phyloP scores from a whole-genome alignment of 2,797 vertebrate genomes.

The Hoplostethus atlanticus region DNA sequence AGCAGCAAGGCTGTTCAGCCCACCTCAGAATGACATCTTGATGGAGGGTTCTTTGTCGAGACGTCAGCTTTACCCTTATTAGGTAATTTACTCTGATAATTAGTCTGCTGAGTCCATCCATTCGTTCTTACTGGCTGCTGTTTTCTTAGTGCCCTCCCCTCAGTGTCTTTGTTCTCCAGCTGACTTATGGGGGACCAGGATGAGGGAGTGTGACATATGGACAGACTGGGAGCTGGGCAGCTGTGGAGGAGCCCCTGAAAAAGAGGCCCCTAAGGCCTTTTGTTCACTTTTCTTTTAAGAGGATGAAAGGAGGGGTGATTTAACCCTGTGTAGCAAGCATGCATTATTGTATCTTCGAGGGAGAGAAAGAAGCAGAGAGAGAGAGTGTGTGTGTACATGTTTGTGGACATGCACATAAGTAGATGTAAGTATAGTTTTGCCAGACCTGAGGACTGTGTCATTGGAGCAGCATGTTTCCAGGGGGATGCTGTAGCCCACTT shows the following conservation, averaged over 20 bases:
- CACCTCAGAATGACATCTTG: slow-evolving; percentile 35
- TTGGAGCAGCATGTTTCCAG: slow-evolving; percentile 88
- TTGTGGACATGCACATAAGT: not conserved
- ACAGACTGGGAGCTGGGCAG: slow-evolving; percentile 70
- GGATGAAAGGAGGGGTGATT: slow-evolving; percentile 57
- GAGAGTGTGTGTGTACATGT: not conserved
- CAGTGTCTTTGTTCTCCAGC: slow-evolving; percentile 65
- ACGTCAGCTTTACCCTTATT: slow-evolving; percentile 50
- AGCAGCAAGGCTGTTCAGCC: slow-evolving; percentile 25
- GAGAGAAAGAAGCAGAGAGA: slow-evolving; percentile 19
- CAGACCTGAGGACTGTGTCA: slow-evolving; percentile 90
- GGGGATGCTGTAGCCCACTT: slow-evolving; percentile 89
- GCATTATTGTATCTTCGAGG: slow-evolving; percentile 32
- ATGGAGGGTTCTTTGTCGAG: slow-evolving; percentile 59
- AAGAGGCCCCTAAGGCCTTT: slow-evolving; percentile 70
- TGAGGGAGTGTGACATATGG: slow-evolving; percentile 79
- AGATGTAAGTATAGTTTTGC: not conserved
- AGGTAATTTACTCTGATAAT: slow-evolving; percentile 73
- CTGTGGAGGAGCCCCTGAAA: slow-evolving; percentile 75
- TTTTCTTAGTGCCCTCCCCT: slow-evolving; percentile 58
- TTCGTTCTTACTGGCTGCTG: slow-evolving; percentile 44
- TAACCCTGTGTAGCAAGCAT: slow-evolving; percentile 51
- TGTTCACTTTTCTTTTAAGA: slow-evolving; percentile 69
- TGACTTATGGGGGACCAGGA: slow-evolving; percentile 71
- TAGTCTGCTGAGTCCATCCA: slow-evolving; percentile 61